Conservation (phyloP, 35 echinoderm and acorn worm species). For the Patiria miniata region DNA sequence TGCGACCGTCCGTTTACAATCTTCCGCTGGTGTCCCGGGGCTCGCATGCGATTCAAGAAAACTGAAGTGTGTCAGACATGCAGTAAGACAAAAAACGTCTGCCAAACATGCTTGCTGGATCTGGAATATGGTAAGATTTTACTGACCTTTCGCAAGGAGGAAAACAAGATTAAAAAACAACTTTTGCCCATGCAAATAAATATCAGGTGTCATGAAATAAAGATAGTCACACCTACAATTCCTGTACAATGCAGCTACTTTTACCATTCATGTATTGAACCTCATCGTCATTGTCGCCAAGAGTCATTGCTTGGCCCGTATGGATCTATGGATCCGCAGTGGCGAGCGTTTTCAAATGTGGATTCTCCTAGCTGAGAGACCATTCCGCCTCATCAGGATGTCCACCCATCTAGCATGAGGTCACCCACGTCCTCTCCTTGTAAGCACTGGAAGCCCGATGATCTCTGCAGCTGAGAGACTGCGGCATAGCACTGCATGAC, state of each 20-base stretch:
- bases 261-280: neutral
- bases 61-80: slow-evolving; percentile 99
- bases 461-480: neutral
- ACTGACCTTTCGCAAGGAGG: no score
- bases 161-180: neutral
- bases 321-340: no score
- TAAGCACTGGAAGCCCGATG: no score
- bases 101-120: slow-evolving; percentile 96
- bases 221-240: no score
- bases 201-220: neutral
- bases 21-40: slow-evolving; percentile 98
- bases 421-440: no score
- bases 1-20: slow-evolving; percentile 95
- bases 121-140: slow-evolving; percentile 92
- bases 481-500: neutral
- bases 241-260: neutral
- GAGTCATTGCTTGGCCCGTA: no score
- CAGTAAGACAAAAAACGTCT: slow-evolving; percentile 96
- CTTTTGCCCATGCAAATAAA: neutral
- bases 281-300: no score
- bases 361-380: no score
- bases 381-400: no score
- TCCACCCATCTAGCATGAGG: no score
- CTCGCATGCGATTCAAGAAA: slow-evolving; percentile 98
- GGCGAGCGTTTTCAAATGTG: no score